Conservation (phyloP, 2,797 vertebrate species). For the Manis javanica region DNA sequence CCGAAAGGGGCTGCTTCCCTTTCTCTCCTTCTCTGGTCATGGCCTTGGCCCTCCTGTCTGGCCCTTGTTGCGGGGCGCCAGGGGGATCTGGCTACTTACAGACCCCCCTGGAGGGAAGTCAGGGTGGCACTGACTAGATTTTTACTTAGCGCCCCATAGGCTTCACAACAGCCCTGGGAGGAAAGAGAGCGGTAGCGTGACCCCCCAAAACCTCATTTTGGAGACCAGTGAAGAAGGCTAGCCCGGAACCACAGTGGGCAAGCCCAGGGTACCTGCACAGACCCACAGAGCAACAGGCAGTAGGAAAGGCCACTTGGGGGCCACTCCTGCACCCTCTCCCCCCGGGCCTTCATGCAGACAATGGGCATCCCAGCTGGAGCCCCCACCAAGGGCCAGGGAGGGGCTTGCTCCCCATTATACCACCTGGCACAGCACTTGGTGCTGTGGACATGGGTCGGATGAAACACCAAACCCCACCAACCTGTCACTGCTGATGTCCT, state of each 20-base stretch:
- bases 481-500: neutral
- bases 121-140: neutral
- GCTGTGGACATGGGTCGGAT: no score
- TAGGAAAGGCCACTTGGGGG: neutral
- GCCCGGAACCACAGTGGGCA: no score
- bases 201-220: neutral
- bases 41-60: neutral
- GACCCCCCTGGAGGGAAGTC: neutral
- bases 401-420: neutral
- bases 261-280: neutral
- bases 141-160: accelerated
- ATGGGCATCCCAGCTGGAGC: neutral
- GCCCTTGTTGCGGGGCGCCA: neutral
- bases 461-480: no score
- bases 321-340: neutral
- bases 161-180: neutral
- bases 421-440: neutral
- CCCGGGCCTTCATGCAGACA: accelerated
- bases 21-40: neutral
- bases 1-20: neutral
- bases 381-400: neutral
- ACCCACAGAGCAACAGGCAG: no score
- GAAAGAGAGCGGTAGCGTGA: neutral
- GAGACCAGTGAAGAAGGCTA: neutral
- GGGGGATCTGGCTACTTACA: neutral